Conservation (phyloP, 2,888 invertebrate genomes). For the Eupithecia centaureata region DNA sequence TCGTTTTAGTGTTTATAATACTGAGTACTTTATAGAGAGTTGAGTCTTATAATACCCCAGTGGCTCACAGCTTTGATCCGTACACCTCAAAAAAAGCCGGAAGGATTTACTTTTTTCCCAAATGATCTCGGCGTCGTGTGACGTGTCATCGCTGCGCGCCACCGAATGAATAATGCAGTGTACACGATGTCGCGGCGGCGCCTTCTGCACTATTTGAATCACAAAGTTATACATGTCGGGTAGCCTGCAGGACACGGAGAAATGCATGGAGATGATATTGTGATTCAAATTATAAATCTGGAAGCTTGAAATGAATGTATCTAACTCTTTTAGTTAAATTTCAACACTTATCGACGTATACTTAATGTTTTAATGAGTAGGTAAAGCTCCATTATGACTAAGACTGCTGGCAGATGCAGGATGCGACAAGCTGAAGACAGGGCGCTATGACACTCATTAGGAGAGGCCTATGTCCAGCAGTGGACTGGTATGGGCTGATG, state of each 20-base stretch:
- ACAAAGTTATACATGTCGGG: constrained; percentile 46
- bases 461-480: too few species aligned
- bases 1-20: too few species aligned
- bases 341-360: neutral
- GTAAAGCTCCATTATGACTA: too few species aligned
- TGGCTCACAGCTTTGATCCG: neutral
- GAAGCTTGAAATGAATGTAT: neutral
- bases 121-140: neutral
- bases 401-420: too few species aligned
- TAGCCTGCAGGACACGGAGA: constrained; percentile 37
- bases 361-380: neutral
- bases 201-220: constrained; percentile 48
- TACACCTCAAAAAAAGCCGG: neutral
- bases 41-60: neutral
- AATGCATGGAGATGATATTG: constrained; percentile 20
- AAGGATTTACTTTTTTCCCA: neutral
- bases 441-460: too few species aligned
- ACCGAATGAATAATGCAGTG: constrained; percentile 50
- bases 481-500: too few species aligned
- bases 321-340: neutral
- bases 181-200: constrained; percentile 37
- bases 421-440: too few species aligned
- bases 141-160: neutral
- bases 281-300: neutral
- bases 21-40: too few species aligned